These are phyloP conservation scores for Drosophila erecta DNA, from an alignment of 1,140 invertebrate genomes.

Conservation along the genomic window DNA sequence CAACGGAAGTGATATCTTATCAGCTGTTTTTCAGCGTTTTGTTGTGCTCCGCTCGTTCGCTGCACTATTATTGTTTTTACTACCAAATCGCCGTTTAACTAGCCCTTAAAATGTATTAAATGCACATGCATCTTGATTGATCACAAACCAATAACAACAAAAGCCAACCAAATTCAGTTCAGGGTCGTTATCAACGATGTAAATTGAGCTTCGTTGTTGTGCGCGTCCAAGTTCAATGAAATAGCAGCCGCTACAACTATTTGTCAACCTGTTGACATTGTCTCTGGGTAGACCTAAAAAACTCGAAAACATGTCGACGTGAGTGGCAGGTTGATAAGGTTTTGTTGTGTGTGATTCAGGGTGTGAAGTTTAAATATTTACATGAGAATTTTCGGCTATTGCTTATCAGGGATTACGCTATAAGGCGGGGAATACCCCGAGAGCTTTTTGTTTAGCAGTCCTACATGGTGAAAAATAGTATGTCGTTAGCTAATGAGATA, in stretches of 20 bases:
- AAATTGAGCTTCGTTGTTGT: constrained; percentile 17
- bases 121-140: neutral
- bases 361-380: constrained; percentile 74
- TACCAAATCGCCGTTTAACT: constrained; percentile 21
- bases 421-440: neutral
- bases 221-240: constrained; percentile 67
- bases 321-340: constrained; percentile 57
- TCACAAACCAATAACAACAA: constrained; percentile 1
- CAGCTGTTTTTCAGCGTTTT: constrained; percentile 62
- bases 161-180: constrained; percentile 34
- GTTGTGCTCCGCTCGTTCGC: constrained; percentile 59
- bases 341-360: constrained; percentile 26
- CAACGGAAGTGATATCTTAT: constrained; percentile 17
- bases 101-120: constrained; percentile 24
- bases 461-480: too few species aligned
- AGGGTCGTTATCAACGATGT: constrained; percentile 48
- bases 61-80: constrained; percentile 47
- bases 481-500: too few species aligned
- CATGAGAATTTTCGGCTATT: constrained; percentile 30
- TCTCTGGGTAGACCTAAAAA: constrained; percentile 38
- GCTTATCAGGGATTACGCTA: constrained; percentile 32
- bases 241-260: constrained; percentile 31
- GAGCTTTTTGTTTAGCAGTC: neutral
- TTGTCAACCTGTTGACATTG: constrained; percentile 72
- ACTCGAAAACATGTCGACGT: constrained; percentile 26